Base-by-base conservation (phyloP, 2,113 vertebrate species). In the Protobothrops flavoviridis region DNA sequence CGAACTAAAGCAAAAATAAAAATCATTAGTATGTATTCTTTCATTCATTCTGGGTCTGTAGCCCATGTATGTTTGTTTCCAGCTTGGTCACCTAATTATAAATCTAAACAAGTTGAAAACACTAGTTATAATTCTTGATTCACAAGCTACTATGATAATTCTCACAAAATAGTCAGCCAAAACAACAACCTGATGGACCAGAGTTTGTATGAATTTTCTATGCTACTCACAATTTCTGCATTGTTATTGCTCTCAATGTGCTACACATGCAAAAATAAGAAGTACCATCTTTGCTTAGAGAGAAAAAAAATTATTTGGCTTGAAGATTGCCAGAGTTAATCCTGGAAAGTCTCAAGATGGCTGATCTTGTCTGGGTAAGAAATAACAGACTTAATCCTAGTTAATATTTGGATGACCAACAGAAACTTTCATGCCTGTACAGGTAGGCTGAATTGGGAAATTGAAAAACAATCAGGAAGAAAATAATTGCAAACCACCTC, bases 1-100 rank as follows among this genome's bases (percentile, higher is more conserved):
- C 12, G 29, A 69, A 91, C 64, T 74, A 91, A 91, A 94, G 93
- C 89, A 92, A 94, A 69, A 53, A 91, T 39, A 81, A 81, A 81
- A 81, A 81, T 39, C 55, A 15, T 56, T 56, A 81, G 33, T 39
- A 33, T 74, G 33, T 33, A 74, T 74, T 74, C n/a, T 17, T 74
- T 33, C 5, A 74, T 74, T 33, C 64, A 74, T 74, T 33, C 64
- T 33, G 64, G 64, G 12, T 33, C 64, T 74, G n/a, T 74, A 81
- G 33, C 69, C n/a, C 15, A 81, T 20, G 2, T 20, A 81, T 2
- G 17, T 81, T 81, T 81, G 33, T 74, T 74, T 74, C 69, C n/a
- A 81, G 69, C 69, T 74, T 33, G 15, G 33, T 81, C 69, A 81
- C 33, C 15, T 39, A 81, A 81, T 81, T 81, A 33, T 39, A 81